Conservation (phyloP, 2,797 vertebrate genomes). For the Sciurus vulgaris region DNA sequence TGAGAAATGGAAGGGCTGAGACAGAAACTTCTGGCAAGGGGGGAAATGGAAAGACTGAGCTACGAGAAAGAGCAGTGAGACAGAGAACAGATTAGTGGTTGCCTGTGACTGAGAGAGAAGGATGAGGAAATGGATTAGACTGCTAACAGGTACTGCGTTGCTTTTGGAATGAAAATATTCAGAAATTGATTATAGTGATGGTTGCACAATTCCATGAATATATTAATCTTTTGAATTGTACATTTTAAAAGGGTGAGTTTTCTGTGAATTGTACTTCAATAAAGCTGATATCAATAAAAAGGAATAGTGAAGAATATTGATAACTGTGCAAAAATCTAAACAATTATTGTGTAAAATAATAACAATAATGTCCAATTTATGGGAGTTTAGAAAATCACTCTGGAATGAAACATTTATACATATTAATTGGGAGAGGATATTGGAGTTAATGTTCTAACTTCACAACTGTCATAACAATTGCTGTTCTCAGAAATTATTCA, state of each 20-base stretch:
- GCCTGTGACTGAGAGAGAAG: not conserved
- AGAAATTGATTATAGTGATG: not conserved
- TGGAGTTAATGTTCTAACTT: not conserved
- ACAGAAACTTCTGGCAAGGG: not conserved
- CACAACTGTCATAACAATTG: not conserved
- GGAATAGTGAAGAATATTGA: not conserved
- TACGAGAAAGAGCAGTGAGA: not conserved
- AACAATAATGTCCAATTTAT: not conserved
- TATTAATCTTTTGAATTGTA: not conserved
- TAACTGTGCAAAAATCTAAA: constrained; percentile 12
- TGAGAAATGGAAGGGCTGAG: not conserved
- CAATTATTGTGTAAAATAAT: not conserved
- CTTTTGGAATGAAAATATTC: not conserved
- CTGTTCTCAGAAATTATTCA: constrained; percentile 28
- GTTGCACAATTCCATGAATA: not conserved
- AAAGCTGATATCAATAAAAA: not conserved
- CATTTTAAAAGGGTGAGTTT: not conserved
- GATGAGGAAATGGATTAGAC: not conserved
- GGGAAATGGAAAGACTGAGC: not conserved
- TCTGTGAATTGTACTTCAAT: not conserved
- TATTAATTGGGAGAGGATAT: not conserved
- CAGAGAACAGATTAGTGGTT: not conserved
- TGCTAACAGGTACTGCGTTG: not conserved
- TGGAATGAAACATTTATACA: not conserved
- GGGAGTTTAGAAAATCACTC: not conserved